Evolutionary conservation across 2,888 invertebrate genomes (phyloP).

Genomic region (Dendrolimus pini): DNA sequence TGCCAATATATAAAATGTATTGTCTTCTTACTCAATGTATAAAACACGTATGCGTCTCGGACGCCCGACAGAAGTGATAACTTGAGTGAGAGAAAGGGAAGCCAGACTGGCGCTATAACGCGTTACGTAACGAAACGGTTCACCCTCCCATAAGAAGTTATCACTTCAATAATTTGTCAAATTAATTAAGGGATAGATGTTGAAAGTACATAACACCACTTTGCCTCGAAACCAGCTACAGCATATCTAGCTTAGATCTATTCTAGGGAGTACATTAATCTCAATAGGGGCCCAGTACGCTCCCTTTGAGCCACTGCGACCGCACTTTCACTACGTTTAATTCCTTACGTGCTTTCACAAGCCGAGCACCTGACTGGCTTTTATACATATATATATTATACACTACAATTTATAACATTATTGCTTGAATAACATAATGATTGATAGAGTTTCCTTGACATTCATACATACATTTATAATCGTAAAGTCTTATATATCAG

Average conservation of each 20-base stretch:
- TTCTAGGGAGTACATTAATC: constrained; percentile 49
- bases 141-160: too few relatives aligned
- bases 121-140: too few relatives aligned
- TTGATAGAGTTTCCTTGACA: constrained; percentile 3
- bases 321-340: constrained; percentile 54
- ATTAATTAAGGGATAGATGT: too few relatives aligned
- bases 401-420: constrained; percentile 28
- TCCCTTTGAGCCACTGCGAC: constrained; percentile 24
- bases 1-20: too few relatives aligned
- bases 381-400: constrained; percentile 32
- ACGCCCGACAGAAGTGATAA: too few relatives aligned
- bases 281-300: constrained; percentile 41
- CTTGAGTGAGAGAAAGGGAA: too few relatives aligned
- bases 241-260: constrained; percentile 50
- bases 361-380: constrained; percentile 49
- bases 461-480: not conserved
- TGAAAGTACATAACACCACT: not conserved
- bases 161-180: too few relatives aligned
- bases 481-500: too few relatives aligned
- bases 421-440: constrained; percentile 17
- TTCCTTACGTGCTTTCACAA: constrained; percentile 67
- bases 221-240: not conserved
- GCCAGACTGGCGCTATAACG: too few relatives aligned
- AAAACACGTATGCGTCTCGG: too few relatives aligned
- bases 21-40: too few relatives aligned